Evolutionary conservation across 2,797 vertebrate species (phyloP).

Genomic region (Alfaro cultratus): DNA sequence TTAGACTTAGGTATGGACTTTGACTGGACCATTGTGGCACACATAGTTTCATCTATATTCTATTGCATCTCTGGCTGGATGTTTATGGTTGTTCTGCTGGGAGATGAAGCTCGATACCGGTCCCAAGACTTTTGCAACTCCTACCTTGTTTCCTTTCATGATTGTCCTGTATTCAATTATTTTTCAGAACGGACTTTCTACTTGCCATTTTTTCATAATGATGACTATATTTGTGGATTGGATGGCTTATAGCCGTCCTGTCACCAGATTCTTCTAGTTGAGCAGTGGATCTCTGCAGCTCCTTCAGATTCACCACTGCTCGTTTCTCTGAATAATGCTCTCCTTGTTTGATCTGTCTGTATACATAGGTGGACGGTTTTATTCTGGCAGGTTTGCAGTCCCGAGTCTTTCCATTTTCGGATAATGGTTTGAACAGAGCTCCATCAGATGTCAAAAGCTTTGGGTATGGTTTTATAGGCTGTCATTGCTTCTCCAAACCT

Average conservation of each 20-base stretch:
- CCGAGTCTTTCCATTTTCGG: not conserved
- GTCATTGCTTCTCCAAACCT: not conserved
- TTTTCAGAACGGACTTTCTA: not conserved
- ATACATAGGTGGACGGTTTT: not conserved
- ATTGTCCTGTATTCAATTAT: not conserved
- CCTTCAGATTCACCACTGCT: not conserved
- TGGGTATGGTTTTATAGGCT: not conserved
- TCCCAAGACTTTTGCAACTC: not conserved
- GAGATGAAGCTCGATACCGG: not conserved
- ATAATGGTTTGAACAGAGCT: not conserved
- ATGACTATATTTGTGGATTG: not conserved
- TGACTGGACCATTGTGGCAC: not conserved
- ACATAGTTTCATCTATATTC: not conserved
- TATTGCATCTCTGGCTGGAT: not conserved
- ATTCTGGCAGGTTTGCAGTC: not conserved
- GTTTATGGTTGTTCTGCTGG: not conserved
- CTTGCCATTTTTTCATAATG: not conserved
- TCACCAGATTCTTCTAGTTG: not conserved
- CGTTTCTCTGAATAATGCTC: not conserved
- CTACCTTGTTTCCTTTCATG: not conserved
- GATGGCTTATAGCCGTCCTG: not conserved
- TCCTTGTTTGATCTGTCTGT: not conserved
- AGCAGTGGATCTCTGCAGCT: not conserved
- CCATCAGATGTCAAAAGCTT: not conserved
- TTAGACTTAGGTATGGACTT: not conserved